A percentile compares a stretch with the other conserved stretches of the same genome.
Evolutionary conservation across 2,113 vertebrate species (phyloP).

Genomic region (Delphinus delphis): DNA sequence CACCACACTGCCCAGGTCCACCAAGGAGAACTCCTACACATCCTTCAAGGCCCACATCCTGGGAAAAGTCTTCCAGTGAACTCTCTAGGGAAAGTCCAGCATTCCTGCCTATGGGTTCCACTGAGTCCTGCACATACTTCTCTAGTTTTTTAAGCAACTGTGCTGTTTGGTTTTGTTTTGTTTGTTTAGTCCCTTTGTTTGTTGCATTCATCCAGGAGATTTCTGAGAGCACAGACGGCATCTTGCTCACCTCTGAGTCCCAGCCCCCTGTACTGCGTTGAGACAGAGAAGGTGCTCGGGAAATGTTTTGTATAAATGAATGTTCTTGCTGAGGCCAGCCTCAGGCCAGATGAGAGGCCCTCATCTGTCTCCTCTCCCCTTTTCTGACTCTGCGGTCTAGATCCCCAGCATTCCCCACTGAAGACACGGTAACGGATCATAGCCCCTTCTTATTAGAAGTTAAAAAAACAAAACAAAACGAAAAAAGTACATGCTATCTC

Average conservation of each 20-base stretch:
- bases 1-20: background rate
- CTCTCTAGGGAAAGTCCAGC: background rate
- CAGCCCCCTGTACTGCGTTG: fast-evolving
- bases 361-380: background rate
- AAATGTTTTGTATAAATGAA: background rate
- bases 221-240: background rate
- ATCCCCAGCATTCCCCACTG: background rate
- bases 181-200: background rate
- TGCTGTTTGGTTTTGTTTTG: background rate
- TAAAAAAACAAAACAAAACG: background rate
- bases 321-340: background rate
- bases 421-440: fast-evolving
- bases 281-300: background rate
- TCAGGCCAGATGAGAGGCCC: background rate
- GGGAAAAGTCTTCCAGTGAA: background rate
- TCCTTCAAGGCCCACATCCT: background rate
- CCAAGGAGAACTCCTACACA: background rate
- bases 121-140: fast-evolving
- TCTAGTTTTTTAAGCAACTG: fast-evolving
- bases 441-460: slow-evolving; percentile 3
- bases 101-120: background rate
- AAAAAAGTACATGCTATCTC: background rate
- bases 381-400: background rate
- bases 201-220: fast-evolving
- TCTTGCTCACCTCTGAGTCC: fast-evolving